phyloP scores from a whole-genome alignment of 1,140 invertebrate genomes.

The Manduca sexta region DNA sequence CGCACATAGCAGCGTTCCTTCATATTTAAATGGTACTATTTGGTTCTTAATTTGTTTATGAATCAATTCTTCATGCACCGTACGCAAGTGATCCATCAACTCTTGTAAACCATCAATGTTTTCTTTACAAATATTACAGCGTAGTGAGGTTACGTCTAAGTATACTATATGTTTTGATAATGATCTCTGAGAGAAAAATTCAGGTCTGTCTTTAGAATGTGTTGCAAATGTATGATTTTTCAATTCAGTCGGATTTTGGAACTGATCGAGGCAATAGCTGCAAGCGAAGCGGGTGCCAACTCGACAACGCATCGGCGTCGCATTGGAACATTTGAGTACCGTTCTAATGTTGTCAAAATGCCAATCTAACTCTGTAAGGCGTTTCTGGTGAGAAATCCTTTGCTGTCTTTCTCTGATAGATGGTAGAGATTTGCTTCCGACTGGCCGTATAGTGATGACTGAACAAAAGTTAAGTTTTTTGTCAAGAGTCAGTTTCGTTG shows the following conservation, averaged over 20 bases:
- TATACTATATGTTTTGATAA: conserved; percentile 16
- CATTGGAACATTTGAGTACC: conserved; percentile 33
- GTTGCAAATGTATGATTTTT: conserved; percentile 22
- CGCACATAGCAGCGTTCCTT: conserved; percentile 9
- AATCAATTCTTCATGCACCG: conserved; percentile 15
- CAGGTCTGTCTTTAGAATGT: conserved; percentile 18
- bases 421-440: conserved; percentile 5
- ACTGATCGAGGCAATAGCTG: conserved; percentile 28
- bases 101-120: conserved; percentile 14
- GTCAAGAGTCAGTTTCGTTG: conserved; percentile 4
- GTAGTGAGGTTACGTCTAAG: conserved; percentile 27
- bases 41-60: conserved; percentile 29
- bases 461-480: conserved; percentile 18
- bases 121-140: conserved; percentile 24
- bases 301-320: conserved; percentile 26
- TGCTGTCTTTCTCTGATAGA: conserved; percentile 11
- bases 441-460: conserved; percentile 16
- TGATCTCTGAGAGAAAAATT: conserved; percentile 12
- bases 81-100: conserved; percentile 26
- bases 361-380: conserved; percentile 23
- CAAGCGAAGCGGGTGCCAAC: conserved; percentile 27
- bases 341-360: conserved; percentile 32
- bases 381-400: conserved; percentile 8
- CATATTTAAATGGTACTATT: conserved; percentile 16
- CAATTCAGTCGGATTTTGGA: conserved; percentile 23